Evolutionary conservation across 1,140 invertebrate genomes (phyloP), one percentile per base, ranked within the genome.

Genomic region (Coboldia fuscipes): DNA sequence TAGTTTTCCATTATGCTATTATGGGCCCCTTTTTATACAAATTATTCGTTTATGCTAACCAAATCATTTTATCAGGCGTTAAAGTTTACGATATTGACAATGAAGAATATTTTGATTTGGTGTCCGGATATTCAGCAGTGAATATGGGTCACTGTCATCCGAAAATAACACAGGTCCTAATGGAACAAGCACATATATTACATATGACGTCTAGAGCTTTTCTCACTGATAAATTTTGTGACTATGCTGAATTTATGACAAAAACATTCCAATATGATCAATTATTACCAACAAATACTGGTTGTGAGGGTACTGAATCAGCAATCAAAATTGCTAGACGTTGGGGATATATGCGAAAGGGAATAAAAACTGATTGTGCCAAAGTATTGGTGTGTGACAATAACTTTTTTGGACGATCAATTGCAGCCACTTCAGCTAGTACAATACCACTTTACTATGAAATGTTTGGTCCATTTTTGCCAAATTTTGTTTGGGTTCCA

Each of bases 141-240:
- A 98, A 98, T 61, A 92, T 97, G 56, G 94, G 94, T 0, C 94
- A 99, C 51, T 93, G 90, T 47, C 94, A 99, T 58, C 94, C 93
- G 0, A 79, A 79, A 47, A 93, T 99, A 35, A 56, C 97, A 6
- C 61, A 71, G 35, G 80, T 81, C 0, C 55, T 98, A 10, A 62
- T 70, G 22, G 65, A 88, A 10, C 75, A 80, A 46, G 70, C 68
- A 2, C 62, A 66, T 23, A 50, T 58, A 35, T 52, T 80, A 4
- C 72, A 74, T 28, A 54, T 78, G 27, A 75, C 73, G 3, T 84
- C 86, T 4, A 68, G 94, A 42, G 96, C 96, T 2, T 98, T 98
- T 61, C 94, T 94, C 53, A 88, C 82, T 1, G 72, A 90, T 48
- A 65, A 76, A 10, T 61, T 99, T 3, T 92, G 92, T 14, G 80